Base-by-base conservation (phyloP, 2,888 invertebrate genomes). In the Atethmia centrago region DNA sequence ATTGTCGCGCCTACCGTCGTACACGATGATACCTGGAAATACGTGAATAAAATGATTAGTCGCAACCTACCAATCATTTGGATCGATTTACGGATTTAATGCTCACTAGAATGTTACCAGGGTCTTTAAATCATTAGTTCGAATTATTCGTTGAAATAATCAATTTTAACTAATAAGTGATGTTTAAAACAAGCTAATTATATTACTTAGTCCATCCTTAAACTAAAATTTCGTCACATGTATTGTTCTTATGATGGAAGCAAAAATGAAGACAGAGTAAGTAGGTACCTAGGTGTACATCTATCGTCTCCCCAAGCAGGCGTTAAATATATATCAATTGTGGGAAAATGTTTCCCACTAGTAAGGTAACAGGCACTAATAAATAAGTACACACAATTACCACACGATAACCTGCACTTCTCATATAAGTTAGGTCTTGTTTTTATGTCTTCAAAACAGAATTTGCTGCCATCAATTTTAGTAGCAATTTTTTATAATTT, bases 1-100 rank as follows among this genome's bases (percentile, higher is more conserved):
- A 80, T 97, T 97, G 90, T 98, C 98, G 61, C 97, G 97, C 7
- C 97, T 95, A 16, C 97, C 97, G 87, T 98, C 98, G 89, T 97
- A 97, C 12, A 96, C 96, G 51, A 96, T 95, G 58, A 96, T 92
- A 66, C 95, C 96, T 96, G 90, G 21, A 93, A 92, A 25, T 0
- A 5, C 21, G 16, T 40, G 36, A 49, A 31, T 4, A 45, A 21
- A 25, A 28, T 21, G 0, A n/a, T 47, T 47, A 16, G 16, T 21
- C 25, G 25, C n/a, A 45, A n/a, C 16, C 21, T 21, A 55, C 36
- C 16, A 36, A 28, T 21, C 10, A 2, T 42, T 45, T 62, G 10
- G 36, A 45, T 71, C 45, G 21, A 45, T 36, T 75, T 21, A 21
- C 9, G 21, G 31, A 19, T 31, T 49, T 16, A 25, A 31, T 25